Evolutionary conservation across 2,113 vertebrate species (phyloP).

Genomic region (Psittacula cyanocephala): DNA sequence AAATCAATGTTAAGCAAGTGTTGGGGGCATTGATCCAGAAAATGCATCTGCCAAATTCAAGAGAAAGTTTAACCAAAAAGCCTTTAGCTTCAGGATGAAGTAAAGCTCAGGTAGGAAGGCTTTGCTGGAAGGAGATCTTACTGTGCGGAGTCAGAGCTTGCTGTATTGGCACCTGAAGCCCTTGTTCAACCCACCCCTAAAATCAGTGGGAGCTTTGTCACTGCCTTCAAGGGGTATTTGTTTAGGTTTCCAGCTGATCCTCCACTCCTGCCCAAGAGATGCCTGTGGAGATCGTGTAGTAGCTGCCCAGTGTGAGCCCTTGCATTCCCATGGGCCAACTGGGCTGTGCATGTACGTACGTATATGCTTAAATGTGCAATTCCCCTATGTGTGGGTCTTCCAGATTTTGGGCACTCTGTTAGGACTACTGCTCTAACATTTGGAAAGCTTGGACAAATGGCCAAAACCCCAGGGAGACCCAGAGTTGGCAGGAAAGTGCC

Average conservation of each 20-base stretch:
- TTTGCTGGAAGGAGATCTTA: background rate
- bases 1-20: background rate
- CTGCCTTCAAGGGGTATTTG: background rate
- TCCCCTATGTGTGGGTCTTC: background rate
- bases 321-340: rapidly evolving
- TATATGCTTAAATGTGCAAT: background rate
- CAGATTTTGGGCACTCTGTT: background rate
- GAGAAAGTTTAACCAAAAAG: background rate
- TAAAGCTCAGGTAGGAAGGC: background rate
- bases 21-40: background rate
- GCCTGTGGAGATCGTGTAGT: background rate
- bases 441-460: background rate
- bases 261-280: background rate
- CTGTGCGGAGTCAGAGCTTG: background rate
- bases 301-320: background rate
- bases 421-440: background rate
- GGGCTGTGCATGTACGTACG: background rate
- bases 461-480: background rate
- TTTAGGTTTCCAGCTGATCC: background rate
- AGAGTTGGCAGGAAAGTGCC: background rate
- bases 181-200: background rate
- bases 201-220: background rate
- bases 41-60: background rate
- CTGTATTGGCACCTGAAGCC: rapidly evolving
- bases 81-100: background rate